Percentiles rank a stretch among this genome's conserved stretches.
These are phyloP conservation scores for Tetraodon nigroviridis DNA, from an alignment of 2,113 vertebrate species.

Conservation along the genomic window DNA sequence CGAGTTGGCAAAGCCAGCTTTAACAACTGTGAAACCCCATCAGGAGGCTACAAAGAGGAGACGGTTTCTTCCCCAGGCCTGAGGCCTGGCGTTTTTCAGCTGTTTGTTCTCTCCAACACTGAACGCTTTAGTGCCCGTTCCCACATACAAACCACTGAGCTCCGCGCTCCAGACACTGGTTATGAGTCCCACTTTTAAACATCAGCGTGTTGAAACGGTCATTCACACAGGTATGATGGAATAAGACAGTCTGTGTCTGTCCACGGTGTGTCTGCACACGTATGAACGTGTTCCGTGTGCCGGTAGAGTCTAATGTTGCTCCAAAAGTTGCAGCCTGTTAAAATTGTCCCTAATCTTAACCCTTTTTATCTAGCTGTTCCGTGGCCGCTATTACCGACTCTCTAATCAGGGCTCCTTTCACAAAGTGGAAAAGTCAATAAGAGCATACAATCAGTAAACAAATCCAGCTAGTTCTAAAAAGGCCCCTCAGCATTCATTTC, in stretches of 20 bases:
- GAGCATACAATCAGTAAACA: slow-evolving; percentile 85
- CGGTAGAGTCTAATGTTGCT: no score
- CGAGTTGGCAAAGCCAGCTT: slow-evolving; percentile 58
- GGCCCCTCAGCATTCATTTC: slow-evolving; percentile 82
- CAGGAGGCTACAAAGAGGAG: not conserved
- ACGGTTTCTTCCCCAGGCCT: not conserved
- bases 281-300: no score
- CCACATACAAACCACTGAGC: no score
- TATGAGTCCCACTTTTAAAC: no score
- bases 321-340: not conserved
- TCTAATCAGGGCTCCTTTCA: slow-evolving; percentile 80
- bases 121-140: slow-evolving; percentile 17
- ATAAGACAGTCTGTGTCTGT: no score
- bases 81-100: not conserved
- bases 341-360: slow-evolving; percentile 59
- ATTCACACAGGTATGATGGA: not conserved
- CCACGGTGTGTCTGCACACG: no score
- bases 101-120: slow-evolving; percentile 16
- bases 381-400: slow-evolving; percentile 40
- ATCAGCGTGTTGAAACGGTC: not conserved
- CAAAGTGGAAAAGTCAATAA: slow-evolving; percentile 84
- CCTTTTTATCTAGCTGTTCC: slow-evolving; percentile 45
- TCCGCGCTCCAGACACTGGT: no score
- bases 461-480: slow-evolving; percentile 81
- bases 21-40: slow-evolving; percentile 47